Percentiles rank a stretch among this genome's conserved stretches.
These are phyloP conservation scores for Tipula unca DNA, from an alignment of 2,888 invertebrate species.

Conservation along the genomic window DNA sequence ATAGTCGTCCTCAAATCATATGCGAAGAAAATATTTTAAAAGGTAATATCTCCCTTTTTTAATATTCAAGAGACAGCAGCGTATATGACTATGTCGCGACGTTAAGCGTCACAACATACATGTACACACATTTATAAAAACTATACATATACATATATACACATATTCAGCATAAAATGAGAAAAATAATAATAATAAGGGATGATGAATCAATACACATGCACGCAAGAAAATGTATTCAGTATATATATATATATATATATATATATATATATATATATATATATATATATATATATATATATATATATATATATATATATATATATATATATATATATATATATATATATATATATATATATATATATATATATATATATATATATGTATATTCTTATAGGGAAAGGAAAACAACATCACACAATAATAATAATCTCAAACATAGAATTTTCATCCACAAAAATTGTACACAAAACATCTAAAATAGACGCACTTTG, in stretches of 20 bases:
- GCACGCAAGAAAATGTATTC: background rate
- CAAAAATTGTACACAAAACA: background rate
- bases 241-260: background rate
- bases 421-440: background rate
- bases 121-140: background rate
- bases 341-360: background rate
- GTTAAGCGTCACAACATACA: background rate
- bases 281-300: background rate
- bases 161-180: background rate
- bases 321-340: background rate
- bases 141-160: background rate
- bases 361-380: background rate
- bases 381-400: background rate
- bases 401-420: background rate
- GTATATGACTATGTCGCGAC: background rate
- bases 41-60: background rate
- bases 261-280: background rate
- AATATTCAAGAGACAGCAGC: background rate
- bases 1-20: background rate
- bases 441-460: background rate
- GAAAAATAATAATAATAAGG: background rate
- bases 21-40: background rate
- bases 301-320: background rate
- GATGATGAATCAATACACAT: conserved; percentile 8
- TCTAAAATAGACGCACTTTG: conserved; percentile 8